These are phyloP conservation scores for Tachuris rubrigastra DNA, from an alignment of 2,113 vertebrate genomes.

Conservation along the genomic window DNA sequence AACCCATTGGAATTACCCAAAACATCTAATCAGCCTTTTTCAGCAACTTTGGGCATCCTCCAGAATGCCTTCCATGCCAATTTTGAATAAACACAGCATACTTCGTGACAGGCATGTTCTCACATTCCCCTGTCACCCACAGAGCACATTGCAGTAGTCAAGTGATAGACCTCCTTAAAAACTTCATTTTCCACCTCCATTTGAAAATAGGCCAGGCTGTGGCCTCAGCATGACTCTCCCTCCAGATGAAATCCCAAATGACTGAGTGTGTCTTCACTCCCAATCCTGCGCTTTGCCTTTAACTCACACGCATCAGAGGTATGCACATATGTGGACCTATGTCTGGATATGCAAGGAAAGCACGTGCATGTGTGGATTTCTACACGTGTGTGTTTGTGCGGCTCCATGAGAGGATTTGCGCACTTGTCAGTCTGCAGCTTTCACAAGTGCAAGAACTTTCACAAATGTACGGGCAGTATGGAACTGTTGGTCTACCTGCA, in stretches of 20 bases:
- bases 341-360: not conserved
- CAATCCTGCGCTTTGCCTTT: not conserved
- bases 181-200: not conserved
- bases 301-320: rapidly evolving
- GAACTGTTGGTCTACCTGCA: not conserved
- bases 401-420: not conserved
- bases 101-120: not conserved
- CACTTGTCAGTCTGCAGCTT: not conserved
- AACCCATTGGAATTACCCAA: not conserved
- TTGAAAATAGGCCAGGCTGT: not conserved
- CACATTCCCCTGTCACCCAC: not conserved
- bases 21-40: not conserved
- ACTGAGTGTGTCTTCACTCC: not conserved
- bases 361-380: not conserved
- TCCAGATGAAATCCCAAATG: not conserved
- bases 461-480: rapidly evolving
- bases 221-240: not conserved
- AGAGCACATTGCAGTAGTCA: not conserved
- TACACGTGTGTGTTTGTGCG: rapidly evolving
- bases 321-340: rapidly evolving
- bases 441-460: not conserved
- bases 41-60: not conserved
- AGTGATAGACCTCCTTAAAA: not conserved
- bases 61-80: not conserved
- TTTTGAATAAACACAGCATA: not conserved